A percentile compares a stretch with the other conserved stretches of the same genome.
Conservation (phyloP, 2,888 invertebrate genomes). For the Pantelozetes paolii region DNA sequence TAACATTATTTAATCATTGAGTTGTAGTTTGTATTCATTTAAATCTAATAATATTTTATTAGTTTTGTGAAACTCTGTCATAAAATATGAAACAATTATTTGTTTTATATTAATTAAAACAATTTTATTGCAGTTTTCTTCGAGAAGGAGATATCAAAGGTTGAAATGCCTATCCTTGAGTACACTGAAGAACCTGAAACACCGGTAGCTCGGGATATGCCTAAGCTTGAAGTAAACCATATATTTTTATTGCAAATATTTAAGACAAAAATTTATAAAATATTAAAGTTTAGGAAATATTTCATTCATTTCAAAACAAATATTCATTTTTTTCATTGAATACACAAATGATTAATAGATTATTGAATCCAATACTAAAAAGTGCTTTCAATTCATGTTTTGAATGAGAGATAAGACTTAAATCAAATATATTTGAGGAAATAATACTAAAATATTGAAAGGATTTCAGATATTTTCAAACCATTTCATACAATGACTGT, state of each 20-base stretch:
- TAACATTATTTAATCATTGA: neutral
- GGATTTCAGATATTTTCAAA: conserved; percentile 44
- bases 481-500: conserved; percentile 99
- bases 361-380: conserved; percentile 86
- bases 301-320: no score
- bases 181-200: conserved; percentile 44
- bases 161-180: conserved; percentile 44
- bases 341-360: no score
- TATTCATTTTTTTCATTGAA: no score
- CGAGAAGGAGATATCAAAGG: conserved; percentile 44
- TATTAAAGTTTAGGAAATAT: no score
- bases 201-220: conserved; percentile 47
- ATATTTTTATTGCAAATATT: neutral
- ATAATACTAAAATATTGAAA: conserved; percentile 96
- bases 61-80: no score
- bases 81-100: no score
- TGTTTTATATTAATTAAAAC: no score
- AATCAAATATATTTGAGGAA: conserved; percentile 88
- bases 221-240: conserved; percentile 44
- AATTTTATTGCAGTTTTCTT: conserved; percentile 39
- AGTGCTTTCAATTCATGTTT: conserved; percentile 98
- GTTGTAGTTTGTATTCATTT: neutral
- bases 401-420: conserved; percentile 95
- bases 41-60: neutral
- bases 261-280: no score